These are phyloP conservation scores for Hiodon alosoides DNA, from an alignment of 2,113 vertebrate genomes.

Conservation along the genomic window DNA sequence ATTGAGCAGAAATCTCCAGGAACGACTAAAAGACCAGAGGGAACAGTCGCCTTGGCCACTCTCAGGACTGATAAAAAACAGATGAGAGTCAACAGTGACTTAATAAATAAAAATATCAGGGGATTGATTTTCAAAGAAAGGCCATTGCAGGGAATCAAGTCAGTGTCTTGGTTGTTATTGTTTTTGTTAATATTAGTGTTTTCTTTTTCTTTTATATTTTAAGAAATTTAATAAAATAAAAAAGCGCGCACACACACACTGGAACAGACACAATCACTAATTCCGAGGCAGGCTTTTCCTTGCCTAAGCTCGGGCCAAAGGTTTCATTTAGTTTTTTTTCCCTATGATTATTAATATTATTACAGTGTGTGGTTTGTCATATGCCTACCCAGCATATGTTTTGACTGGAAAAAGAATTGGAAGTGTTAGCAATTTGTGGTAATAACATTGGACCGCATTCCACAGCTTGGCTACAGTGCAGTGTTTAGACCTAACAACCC, in stretches of 20 bases:
- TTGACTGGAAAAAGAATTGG: neutral
- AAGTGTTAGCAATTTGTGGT: no score
- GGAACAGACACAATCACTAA: neutral
- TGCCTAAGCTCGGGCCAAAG: conserved; percentile 21
- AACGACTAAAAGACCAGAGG: neutral
- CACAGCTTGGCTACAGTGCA: no score
- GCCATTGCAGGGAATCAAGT: conserved; percentile 22
- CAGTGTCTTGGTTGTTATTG: conserved; percentile 21
- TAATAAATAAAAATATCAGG: conserved; percentile 32
- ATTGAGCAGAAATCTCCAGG: neutral
- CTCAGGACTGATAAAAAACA: conserved; percentile 13
- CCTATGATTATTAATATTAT: neutral
- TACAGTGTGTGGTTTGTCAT: neutral
- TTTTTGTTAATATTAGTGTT: conserved; percentile 12
- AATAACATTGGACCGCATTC: no score
- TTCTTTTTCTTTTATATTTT: conserved; percentile 12
- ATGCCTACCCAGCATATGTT: conserved; percentile 2
- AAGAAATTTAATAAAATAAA: conserved; percentile 2
- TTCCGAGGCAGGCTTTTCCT: neutral
- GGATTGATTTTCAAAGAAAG: conserved; percentile 27
- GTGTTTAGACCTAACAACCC: no score
- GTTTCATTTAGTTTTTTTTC: conserved; percentile 5
- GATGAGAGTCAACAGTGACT: neutral
- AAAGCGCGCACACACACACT: conserved; percentile 8
- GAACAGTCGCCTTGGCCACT: neutral